Base-by-base conservation (phyloP, 2,888 invertebrate species). In the Lasius platythorax region DNA sequence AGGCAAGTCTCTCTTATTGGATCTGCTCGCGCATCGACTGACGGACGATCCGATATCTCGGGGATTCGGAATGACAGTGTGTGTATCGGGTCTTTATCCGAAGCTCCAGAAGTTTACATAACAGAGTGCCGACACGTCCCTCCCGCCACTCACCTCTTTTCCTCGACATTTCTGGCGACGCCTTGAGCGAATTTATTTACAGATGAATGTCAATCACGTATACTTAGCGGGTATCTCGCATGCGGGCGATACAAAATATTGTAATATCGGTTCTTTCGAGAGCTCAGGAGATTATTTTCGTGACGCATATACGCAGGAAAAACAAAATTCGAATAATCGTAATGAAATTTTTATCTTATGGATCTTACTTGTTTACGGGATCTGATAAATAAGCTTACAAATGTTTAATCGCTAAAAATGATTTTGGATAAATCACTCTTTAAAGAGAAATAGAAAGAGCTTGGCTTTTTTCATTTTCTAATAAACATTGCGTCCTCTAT, bases 171-270 rank as follows among this genome's bases (percentile, higher is more conserved):
- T 46, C 33, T 37, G 61, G 37, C 12, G 50, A 43, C 33, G 53
- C 40, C 61, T 83, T 40, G 40, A 70, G 58, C 58, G 56, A 66
- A 84, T 88, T 88, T 86, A 86, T 86, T 89, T 85, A 90, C 83
- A 88, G 86, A 79, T 58, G 74, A 68, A 82, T 64, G 64, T 12
- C 78, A n/a, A 23, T 46, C 63, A 6, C 40, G 11, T 11, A n/a
- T 9, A 40, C 28, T 72, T 37, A 8, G 12, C 37, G 12, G 28
- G 15, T 50, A 12, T 75, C 46, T 15, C n/a, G 4, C 23, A 28
- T 43, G 15, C 15, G 30, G 28, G 1, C 3, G 30, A 40, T 33
- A 33, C 11, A 12, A 82, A 82, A 70, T 68, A 66, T 68, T 68
- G n/a, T 33, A 33, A 50, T 53, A 6, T 6, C 23, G 58, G 8